A percentile compares a stretch with the other conserved stretches of the same genome.
These are phyloP conservation scores for Schizopygopsis malacanthus DNA, from an alignment of 2,797 vertebrate genomes.

Conservation along the genomic window DNA sequence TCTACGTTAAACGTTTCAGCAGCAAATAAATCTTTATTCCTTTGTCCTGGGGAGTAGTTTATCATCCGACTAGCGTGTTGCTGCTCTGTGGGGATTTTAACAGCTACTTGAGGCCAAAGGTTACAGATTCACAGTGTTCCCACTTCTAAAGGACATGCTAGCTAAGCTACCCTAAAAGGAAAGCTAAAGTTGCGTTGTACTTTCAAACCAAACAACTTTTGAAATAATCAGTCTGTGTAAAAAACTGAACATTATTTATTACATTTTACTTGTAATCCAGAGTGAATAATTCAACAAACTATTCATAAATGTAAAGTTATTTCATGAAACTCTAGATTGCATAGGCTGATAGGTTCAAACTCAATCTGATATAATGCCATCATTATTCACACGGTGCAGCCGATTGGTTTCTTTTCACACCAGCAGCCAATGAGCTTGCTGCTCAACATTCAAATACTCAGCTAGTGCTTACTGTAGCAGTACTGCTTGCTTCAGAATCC, in stretches of 20 bases:
- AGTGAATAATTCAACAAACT: background rate
- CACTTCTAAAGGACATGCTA: conserved; percentile 1
- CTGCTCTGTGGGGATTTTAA: conserved; percentile 63
- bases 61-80: conserved; percentile 67
- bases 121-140: conserved; percentile 54
- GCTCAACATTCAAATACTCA: background rate
- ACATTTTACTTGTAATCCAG: background rate
- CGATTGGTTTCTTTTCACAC: no score
- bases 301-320: no score
- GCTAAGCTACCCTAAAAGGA: background rate
- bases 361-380: no score
- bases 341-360: no score
- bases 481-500: background rate
- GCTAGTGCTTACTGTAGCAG: background rate
- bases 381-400: no score
- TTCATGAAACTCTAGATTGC: no score
- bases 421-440: background rate
- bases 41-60: conserved; percentile 66
- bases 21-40: conserved; percentile 73
- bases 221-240: background rate
- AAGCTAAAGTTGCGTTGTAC: background rate
- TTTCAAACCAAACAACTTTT: background rate
- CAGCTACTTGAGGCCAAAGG: conserved; percentile 61
- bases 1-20: conserved; percentile 67
- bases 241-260: background rate